Conservation (phyloP, 2,888 invertebrate genomes). For the Hypselothyrea guttata region DNA sequence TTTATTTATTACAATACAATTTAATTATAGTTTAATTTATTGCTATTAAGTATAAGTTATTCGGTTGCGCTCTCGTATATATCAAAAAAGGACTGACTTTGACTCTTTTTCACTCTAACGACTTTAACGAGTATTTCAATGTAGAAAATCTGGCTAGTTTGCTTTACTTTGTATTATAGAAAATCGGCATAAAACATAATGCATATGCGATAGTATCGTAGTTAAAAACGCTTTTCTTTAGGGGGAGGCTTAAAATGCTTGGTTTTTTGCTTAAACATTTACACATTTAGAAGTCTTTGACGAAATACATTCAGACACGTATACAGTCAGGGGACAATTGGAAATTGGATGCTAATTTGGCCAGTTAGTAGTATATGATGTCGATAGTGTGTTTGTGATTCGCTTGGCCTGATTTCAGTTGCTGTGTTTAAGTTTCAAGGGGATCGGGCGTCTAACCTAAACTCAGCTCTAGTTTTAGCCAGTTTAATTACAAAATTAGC, state of each 20-base stretch:
- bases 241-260: slow-evolving; percentile 25
- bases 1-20: slow-evolving; percentile 18
- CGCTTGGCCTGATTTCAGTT: slow-evolving; percentile 20
- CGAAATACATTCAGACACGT: slow-evolving; percentile 70
- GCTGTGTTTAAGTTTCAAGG: not conserved
- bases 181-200: slow-evolving; percentile 54
- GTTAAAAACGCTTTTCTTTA: slow-evolving; percentile 57
- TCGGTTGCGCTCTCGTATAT: slow-evolving; percentile 29
- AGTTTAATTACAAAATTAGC: slow-evolving; percentile 59
- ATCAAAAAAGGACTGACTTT: slow-evolving; percentile 33
- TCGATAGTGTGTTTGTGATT: slow-evolving; percentile 3
- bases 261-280: slow-evolving; percentile 44
- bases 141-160: slow-evolving; percentile 52
- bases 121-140: slow-evolving; percentile 43
- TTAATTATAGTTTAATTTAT: slow-evolving; percentile 18
- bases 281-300: slow-evolving; percentile 73
- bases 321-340: slow-evolving; percentile 54
- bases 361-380: slow-evolving; percentile 41
- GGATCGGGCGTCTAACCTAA: slow-evolving; percentile 32
- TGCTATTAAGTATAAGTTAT: slow-evolving; percentile 17
- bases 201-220: slow-evolving; percentile 33
- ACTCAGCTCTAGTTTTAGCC: slow-evolving; percentile 12
- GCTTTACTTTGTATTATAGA: slow-evolving; percentile 42
- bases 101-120: slow-evolving; percentile 5
- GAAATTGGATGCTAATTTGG: slow-evolving; percentile 64